Base-by-base conservation (phyloP, 2,888 invertebrate genomes). In the Pandemis corylana region DNA sequence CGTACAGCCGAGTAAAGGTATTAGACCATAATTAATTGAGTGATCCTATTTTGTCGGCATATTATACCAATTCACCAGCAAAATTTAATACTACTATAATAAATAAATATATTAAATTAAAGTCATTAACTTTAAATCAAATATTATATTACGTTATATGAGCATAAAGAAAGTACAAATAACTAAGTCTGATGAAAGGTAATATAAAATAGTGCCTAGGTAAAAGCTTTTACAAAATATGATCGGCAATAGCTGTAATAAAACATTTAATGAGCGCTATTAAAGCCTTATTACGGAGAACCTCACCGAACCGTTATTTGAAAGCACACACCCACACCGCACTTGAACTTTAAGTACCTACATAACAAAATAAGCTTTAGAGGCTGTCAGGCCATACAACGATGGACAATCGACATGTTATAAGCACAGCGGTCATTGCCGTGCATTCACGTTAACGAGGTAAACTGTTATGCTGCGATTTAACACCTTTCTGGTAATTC, bases 321-420 rank as follows among this genome's bases (percentile, higher is more conserved):
- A 73, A 68, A 68, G 36, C 56, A 68, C 13, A 56, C 12, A 49
- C 41, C 51, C 51, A 44, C 44, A 64, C 44, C 36, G 73, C 59
- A 73, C 73, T 73, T 73, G 73, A 73, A 73, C 73, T 73, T 73
- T 73, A 65, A 59, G 68, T 46, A 64, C 46, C 28, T 2, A 68
- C 62, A 68, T 12, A 36, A 28, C 49, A 42, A 41, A 68, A 53
- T 7, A 7, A 20, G 63, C 56, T 68, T 49, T 61, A 20, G 20
- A 61, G 49, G 42, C 53, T 59, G 59, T 12, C 51, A 51, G 62
- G 62, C 64, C 20, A 68, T 28, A 15, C 20, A 42, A 63, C 15
- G 75, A 75, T 71, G 67, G 75, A 71, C 75, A 75, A 75, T 75
- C 75, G 62, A 75, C 70, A 69, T 62, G 41, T 67, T 46, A 75